Percentiles rank a stretch among this genome's conserved stretches.
Evolutionary conservation across 2,797 vertebrate genomes (phyloP).

Genomic region (Chrosomus eos): DNA sequence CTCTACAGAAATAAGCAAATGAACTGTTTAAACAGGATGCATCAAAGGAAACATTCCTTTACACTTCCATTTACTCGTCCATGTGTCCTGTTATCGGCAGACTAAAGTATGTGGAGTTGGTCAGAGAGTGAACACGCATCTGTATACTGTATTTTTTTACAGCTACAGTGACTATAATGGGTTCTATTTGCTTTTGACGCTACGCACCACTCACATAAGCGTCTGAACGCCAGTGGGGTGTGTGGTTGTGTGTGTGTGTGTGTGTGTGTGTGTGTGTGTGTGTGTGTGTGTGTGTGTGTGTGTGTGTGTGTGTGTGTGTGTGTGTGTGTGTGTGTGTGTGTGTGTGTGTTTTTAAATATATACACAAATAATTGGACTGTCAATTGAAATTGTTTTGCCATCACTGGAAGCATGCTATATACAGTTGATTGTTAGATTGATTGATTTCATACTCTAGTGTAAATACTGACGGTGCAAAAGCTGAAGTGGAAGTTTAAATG

Average conservation of each 20-base stretch:
- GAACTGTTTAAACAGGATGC: too few relatives aligned
- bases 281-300: too few relatives aligned
- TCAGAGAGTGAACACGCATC: neutral
- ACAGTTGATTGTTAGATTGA: neutral
- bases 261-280: too few relatives aligned
- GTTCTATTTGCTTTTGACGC: neutral
- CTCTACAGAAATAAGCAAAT: too few relatives aligned
- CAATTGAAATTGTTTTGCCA: neutral
- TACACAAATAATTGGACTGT: too few relatives aligned
- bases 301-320: too few relatives aligned
- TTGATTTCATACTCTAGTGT: neutral
- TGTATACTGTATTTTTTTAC: neutral
- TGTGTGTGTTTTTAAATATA: too few relatives aligned
- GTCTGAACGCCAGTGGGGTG: neutral
- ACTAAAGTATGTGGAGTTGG: too few relatives aligned
- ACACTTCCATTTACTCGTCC: too few relatives aligned
- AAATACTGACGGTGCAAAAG: constrained; percentile 15
- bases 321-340: too few relatives aligned
- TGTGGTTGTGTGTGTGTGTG: neutral
- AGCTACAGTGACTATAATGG: neutral
- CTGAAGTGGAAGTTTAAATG: constrained; percentile 3
- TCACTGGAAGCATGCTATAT: neutral
- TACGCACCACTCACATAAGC: neutral
- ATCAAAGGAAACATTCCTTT: too few relatives aligned
- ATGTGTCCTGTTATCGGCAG: too few relatives aligned